Percentiles rank a stretch among this genome's conserved stretches.
Conservation (phyloP, 2,113 vertebrate genomes). For the Rana temporaria region DNA sequence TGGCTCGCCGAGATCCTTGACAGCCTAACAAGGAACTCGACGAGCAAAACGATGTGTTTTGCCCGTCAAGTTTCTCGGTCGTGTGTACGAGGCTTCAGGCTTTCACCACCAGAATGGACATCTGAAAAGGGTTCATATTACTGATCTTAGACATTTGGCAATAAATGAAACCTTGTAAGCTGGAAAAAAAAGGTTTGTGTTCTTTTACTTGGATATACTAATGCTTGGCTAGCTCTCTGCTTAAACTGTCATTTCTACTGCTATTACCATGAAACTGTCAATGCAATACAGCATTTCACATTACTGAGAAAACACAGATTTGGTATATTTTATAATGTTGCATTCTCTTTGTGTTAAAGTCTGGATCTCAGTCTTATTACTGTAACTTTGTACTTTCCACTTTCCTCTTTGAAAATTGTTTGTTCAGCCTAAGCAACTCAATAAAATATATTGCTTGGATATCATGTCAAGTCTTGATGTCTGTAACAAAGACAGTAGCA, state of each 20-base stretch:
- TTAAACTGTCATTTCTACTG: conserved; percentile 17
- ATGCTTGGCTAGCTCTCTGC: conserved; percentile 6
- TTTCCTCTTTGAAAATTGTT: neutral
- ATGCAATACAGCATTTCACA: conserved; percentile 30
- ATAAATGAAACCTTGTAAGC: conserved; percentile 16
- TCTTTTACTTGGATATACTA: conserved; percentile 22
- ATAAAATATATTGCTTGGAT: conserved; percentile 7
- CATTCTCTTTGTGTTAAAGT: neutral
- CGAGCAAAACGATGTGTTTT: no score
- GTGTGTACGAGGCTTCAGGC: no score
- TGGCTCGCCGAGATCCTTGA: no score
- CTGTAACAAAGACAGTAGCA: neutral
- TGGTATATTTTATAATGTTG: conserved; percentile 18
- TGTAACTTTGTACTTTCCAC: conserved; percentile 6
- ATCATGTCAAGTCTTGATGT: neutral
- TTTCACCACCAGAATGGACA: neutral
- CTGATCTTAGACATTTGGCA: conserved; percentile 16
- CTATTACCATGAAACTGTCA: conserved; percentile 24
- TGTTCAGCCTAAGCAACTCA: neutral
- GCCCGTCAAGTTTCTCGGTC: no score
- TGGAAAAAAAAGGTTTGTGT: conserved; percentile 19
- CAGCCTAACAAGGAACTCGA: no score
- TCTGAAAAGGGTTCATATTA: conserved; percentile 8
- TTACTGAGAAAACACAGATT: conserved; percentile 40
- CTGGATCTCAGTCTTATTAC: neutral